These are phyloP conservation scores for Heliothis peltigera DNA, from an alignment of 2,888 invertebrate species.

Conservation along the genomic window DNA sequence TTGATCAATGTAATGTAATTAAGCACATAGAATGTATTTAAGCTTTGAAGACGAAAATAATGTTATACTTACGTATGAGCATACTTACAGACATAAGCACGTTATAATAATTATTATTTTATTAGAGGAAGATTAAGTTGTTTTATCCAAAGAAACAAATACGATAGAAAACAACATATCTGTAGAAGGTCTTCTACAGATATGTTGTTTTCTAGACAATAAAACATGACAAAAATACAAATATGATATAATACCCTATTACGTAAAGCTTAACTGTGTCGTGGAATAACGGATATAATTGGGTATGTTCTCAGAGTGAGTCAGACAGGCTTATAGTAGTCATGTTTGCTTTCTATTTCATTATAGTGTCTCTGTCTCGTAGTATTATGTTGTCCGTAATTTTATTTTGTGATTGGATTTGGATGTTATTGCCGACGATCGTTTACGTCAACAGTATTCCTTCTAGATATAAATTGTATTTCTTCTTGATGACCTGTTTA, in stretches of 20 bases:
- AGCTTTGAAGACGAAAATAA: too few relatives aligned
- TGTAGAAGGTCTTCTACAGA: too few relatives aligned
- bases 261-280: slow-evolving; percentile 45
- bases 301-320: slow-evolving; percentile 47
- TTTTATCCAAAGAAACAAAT: slow-evolving; percentile 5
- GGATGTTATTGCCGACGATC: slow-evolving; percentile 15
- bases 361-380: slow-evolving; percentile 46
- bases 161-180: slow-evolving; percentile 10
- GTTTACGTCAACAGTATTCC: not conserved
- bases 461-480: slow-evolving; percentile 14
- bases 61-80: too few relatives aligned
- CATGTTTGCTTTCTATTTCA: slow-evolving; percentile 58
- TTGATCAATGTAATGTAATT: too few relatives aligned
- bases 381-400: slow-evolving; percentile 26
- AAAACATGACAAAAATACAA: not conserved
- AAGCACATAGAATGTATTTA: too few relatives aligned
- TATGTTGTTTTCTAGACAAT: too few relatives aligned
- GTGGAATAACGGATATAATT: slow-evolving; percentile 67
- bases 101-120: too few relatives aligned
- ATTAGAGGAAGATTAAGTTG: not conserved
- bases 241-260: slow-evolving; percentile 50
- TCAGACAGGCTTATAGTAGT: slow-evolving; percentile 56
- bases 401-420: slow-evolving; percentile 27
- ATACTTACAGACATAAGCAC: too few relatives aligned
- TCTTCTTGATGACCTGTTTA: slow-evolving; percentile 1